Percentiles rank a stretch among this genome's conserved stretches.
These are phyloP conservation scores for Liodrosophila aerea DNA, from an alignment of 2,888 invertebrate species.

Conservation along the genomic window DNA sequence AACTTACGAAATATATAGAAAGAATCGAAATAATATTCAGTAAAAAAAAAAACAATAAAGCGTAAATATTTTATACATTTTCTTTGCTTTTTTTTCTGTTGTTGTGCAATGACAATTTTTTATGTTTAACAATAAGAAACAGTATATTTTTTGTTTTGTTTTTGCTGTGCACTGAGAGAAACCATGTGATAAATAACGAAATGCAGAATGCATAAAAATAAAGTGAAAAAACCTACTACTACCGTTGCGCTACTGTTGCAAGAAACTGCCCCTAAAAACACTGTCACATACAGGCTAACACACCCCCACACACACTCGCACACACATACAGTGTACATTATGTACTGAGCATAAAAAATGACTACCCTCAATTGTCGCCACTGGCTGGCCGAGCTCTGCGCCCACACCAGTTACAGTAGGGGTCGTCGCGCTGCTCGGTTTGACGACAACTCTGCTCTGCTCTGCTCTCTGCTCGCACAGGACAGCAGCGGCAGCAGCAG, in stretches of 20 bases:
- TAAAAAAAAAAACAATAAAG: background rate
- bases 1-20: too few relatives aligned
- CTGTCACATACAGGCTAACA: constrained; percentile 23
- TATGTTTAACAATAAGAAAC: background rate
- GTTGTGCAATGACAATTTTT: too few relatives aligned
- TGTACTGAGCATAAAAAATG: constrained; percentile 56
- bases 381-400: constrained; percentile 32
- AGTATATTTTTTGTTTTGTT: constrained; percentile 20
- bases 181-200: constrained; percentile 15
- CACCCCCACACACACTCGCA: constrained; percentile 7
- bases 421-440: background rate
- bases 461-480: constrained; percentile 1
- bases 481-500: constrained; percentile 6
- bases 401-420: background rate
- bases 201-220: constrained; percentile 15
- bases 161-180: constrained; percentile 23
- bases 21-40: background rate
- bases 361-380: constrained; percentile 65
- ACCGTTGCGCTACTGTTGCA: constrained; percentile 23
- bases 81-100: too few relatives aligned
- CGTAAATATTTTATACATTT: too few relatives aligned
- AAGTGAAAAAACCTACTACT: too few relatives aligned
- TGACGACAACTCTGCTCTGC: background rate
- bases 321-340: constrained; percentile 12
- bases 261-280: constrained; percentile 23